phyloP scores from a whole-genome alignment of 2,888 invertebrate species.

The Ligdia adustata region DNA sequence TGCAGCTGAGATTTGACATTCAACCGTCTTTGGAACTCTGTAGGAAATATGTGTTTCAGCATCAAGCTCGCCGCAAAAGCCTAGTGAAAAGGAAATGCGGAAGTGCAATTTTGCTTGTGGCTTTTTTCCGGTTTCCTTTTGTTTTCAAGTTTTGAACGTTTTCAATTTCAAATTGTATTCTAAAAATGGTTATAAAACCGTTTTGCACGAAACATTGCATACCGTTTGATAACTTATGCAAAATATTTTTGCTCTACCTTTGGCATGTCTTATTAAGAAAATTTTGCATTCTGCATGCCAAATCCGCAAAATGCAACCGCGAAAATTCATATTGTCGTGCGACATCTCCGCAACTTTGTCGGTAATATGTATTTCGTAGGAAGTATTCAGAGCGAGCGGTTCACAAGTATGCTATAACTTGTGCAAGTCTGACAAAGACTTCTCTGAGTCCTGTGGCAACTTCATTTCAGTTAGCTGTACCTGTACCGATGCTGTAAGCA shows the following conservation, averaged over 20 bases:
- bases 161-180: too few relatives aligned
- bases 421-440: constrained; percentile 24
- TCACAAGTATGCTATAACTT: constrained; percentile 29
- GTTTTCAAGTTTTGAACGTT: too few relatives aligned
- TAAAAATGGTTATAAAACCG: not conserved
- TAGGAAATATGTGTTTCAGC: constrained; percentile 18
- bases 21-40: constrained; percentile 23
- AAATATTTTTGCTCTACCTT: not conserved
- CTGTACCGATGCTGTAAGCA: not conserved
- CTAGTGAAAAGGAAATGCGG: constrained; percentile 6
- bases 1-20: constrained; percentile 24
- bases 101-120: constrained; percentile 8
- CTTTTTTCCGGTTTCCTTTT: constrained; percentile 3
- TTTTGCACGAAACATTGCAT: not conserved
- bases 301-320: constrained; percentile 2
- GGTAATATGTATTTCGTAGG: constrained; percentile 24
- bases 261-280: not conserved
- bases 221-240: not conserved
- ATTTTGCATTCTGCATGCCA: not conserved
- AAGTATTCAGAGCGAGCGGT: constrained; percentile 27
- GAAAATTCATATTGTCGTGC: constrained; percentile 9
- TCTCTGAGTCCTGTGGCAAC: constrained; percentile 21
- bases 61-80: constrained; percentile 11
- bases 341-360: constrained; percentile 7
- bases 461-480: constrained; percentile 13